Base-by-base conservation (phyloP, 1,140 invertebrate genomes). In the Eubasilissa regina region DNA sequence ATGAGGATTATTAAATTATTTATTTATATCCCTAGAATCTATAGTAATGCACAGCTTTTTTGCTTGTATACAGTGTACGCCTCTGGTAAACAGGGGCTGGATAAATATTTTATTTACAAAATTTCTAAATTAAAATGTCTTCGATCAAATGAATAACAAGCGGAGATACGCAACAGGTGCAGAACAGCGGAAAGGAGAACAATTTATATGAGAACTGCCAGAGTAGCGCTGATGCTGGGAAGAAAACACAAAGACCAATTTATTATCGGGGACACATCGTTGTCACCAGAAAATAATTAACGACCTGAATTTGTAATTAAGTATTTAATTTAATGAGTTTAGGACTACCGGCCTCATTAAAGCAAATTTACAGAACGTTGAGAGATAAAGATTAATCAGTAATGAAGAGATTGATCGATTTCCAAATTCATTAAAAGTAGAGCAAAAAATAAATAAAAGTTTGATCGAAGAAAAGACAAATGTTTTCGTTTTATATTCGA, bases 401-500 rank as follows among this genome's bases (percentile, higher is more conserved):
- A 35, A 3, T 6, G 25, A 35, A 35, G 25, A 35, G 25, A 35
- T 35, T 35, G 25, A 35, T 35, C 25, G 25, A 6, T 35, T 3
- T 35, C 25, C 25, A 35, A 35, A 35, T 35, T 35, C 25, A 35
- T 35, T 35, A 35, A 35, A 35, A 35, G 25, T 35, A 35, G 25
- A 35, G 25, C 25, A 35, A 35, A 35, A n/a, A 35, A 35, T 35
- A 35, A 35, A 35, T 35, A 35, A 35, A 35, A 35, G 1, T 35
- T 35, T 35, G 13, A 56, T 56, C 15, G 19, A 6, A 10, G 17
- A 3, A 13, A 19, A 58, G 55, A 58, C 55, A 21, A 12, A 58
- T 58, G 55, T 21, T 58, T 21, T 21, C 60, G 60, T 64, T 64
- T 64, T n/a, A n/a, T 19, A n/a, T 64, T 8, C 19, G 55, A 64